Base-by-base conservation (phyloP, 1,140 invertebrate species). In the Diachasma alloeum region DNA sequence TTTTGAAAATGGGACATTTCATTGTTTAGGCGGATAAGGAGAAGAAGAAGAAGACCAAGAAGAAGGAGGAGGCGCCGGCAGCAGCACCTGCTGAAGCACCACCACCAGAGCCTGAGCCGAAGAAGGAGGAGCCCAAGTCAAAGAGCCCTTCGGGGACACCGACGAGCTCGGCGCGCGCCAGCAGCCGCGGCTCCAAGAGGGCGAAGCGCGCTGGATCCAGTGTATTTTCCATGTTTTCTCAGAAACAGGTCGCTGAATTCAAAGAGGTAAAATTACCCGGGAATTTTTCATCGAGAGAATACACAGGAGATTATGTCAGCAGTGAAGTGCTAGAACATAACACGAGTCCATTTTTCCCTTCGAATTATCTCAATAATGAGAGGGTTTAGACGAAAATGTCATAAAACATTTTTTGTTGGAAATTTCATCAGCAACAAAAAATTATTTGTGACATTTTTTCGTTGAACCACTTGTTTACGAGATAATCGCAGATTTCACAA, bases 191-290 rank as follows among this genome's bases (percentile, higher is more conserved):
- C 77, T 91, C 89, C 74, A 91, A 91, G 79, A 87, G 92, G 94
- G 91, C 94, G 76, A 96, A 96, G 91, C 93, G 96, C 83, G 94
- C 94, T 85, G 96, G 96, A 80, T 97, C 95, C 90, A 97, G 96
- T 92, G 96, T 98, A 84, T 98, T 98, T 92, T 97, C 96, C 85
- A 96, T 97, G 94, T 98, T 98, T 93, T 94, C 95, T 76, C 96
- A 97, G 91, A 94, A 94, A 91, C 96, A 98, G 92, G 95, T 98
- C 82, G 96, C 96, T 81, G 96, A 97, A 90, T 98, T 98, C 92
- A 98, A 98, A 91, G 97, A 98, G 92, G 96, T 96, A 86, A 92
- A 31, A 6, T 31, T 31, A 31, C 31, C 31, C 31, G 31, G 2
- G 31, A 31, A 31, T 6, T n/a, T n/a, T n/a, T n/a, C 31, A 6